phyloP scores from a whole-genome alignment of 2,888 invertebrate species.

The Argyra leucocephala region DNA sequence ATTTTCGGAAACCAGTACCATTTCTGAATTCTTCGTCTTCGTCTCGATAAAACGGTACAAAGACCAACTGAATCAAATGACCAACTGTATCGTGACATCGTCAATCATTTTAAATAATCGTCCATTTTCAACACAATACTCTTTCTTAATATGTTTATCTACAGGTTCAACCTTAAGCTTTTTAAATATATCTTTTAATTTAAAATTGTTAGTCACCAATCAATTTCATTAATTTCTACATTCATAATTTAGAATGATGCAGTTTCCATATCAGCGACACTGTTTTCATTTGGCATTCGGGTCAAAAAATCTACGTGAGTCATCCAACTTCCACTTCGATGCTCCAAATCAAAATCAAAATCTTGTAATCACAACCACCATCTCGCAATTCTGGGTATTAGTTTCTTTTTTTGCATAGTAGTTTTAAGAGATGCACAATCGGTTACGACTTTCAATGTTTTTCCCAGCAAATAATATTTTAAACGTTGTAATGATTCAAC shows the following conservation, averaged over 20 bases:
- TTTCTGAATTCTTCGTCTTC: slow-evolving; percentile 27
- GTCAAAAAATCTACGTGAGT: slow-evolving; percentile 10
- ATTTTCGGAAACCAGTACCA: slow-evolving; percentile 39
- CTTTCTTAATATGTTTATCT: slow-evolving; percentile 14
- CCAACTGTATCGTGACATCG: slow-evolving; percentile 20
- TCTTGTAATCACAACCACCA: slow-evolving; percentile 15
- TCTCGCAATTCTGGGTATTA: slow-evolving; percentile 18
- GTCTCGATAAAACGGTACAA: too few species aligned
- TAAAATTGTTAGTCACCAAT: neutral
- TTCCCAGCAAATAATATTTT: neutral
- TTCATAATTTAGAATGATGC: neutral
- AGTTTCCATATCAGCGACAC: too few species aligned
- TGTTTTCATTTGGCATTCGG: neutral
- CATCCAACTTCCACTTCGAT: slow-evolving; percentile 10
- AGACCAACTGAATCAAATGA: slow-evolving; percentile 19
- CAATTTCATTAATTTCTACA: too few species aligned
- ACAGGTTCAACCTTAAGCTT: neutral
- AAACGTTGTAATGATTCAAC: slow-evolving; percentile 11
- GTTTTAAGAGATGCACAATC: slow-evolving; percentile 17
- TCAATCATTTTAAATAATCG: slow-evolving; percentile 19
- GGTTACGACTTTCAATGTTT: slow-evolving; percentile 13
- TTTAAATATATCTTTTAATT: neutral
- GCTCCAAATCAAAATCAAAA: slow-evolving; percentile 10
- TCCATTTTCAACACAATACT: slow-evolving; percentile 19
- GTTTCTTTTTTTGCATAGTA: slow-evolving; percentile 24